Evolutionary conservation across 2,888 invertebrate genomes (phyloP), one percentile per base, ranked within the genome.

Genomic region (Odontothrips loti): DNA sequence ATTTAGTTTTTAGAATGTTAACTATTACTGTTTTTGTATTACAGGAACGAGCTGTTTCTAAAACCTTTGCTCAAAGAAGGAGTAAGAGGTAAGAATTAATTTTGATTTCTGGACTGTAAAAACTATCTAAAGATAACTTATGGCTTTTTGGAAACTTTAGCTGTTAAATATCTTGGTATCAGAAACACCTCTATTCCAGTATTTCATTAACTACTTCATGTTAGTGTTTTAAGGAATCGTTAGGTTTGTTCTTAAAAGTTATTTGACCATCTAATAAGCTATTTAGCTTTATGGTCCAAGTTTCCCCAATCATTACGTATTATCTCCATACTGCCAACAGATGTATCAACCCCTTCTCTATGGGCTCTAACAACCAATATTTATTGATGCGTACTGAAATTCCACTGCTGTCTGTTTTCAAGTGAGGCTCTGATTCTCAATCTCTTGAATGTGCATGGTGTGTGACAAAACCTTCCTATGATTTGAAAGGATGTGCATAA

Each of bases 61-160:
- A 87, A 84, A 84, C 85, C 48, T 89, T 87, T 84, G 86, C 86
- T 51, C 86, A 87, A 82, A 86, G 88, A 83, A 86, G 89, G 84
- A 89, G 88, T 83, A 89, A 89, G 85, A 89, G 89, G 89, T 89
- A 84, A 84, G 83, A 75, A 27, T 75, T 9, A 58, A 15, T 58
- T 51, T 9, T 51, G 15, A 17, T 58, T 58, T 58, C 0, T 15
- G 34, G 34, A 43, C 58, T 12, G 6, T 58, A 58, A 17, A 51
- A 1, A 58, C 17, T 58, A 58, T 58, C 15, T n/a, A 43, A 43
- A 43, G 34, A 43, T 43, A 43, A 43, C 6, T 43, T 43, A 58
- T 58, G 58, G n/a, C 51, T 4, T 51, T 51, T n/a, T 43, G 34
- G n/a, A n/a, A n/a, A n/a, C n/a, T 43, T 43, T 6, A 43, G 34